Conservation (phyloP, 1,140 invertebrate species). For the Cyclargus thomasi region DNA sequence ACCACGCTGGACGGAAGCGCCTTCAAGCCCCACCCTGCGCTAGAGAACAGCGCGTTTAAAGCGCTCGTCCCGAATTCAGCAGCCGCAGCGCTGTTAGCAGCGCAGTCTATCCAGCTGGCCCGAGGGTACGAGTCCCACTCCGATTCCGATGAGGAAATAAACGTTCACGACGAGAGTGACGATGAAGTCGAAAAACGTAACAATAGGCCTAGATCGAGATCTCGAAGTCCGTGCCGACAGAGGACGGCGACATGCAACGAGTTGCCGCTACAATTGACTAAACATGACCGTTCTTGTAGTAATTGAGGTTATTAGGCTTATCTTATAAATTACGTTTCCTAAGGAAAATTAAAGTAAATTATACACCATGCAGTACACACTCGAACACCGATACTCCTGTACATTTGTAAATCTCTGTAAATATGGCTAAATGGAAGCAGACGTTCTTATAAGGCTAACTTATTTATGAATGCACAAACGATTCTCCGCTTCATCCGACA, state of each 20-base stretch:
- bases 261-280: slow-evolving; percentile 69
- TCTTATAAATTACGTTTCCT: slow-evolving; percentile 29
- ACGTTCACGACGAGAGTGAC: slow-evolving; percentile 80
- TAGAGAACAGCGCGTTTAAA: slow-evolving; percentile 90
- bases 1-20: slow-evolving; percentile 82
- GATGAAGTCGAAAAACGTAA: slow-evolving; percentile 54
- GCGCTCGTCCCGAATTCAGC: slow-evolving; percentile 55
- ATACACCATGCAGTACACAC: slow-evolving; percentile 26
- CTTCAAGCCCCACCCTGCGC: slow-evolving; percentile 84
- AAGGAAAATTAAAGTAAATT: slow-evolving; percentile 50
- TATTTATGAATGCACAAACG: slow-evolving; percentile 12
- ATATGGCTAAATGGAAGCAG: slow-evolving; percentile 32
- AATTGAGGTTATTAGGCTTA: slow-evolving; percentile 32
- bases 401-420: slow-evolving; percentile 66
- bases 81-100: slow-evolving; percentile 60
- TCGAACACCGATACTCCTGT: slow-evolving; percentile 51
- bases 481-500: not conserved
- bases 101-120: slow-evolving; percentile 64
- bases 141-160: slow-evolving; percentile 83
- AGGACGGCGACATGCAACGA: slow-evolving; percentile 49
- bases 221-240: slow-evolving; percentile 48
- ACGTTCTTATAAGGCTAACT: slow-evolving; percentile 3
- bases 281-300: slow-evolving; percentile 67
- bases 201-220: slow-evolving; percentile 49
- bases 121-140: slow-evolving; percentile 72